These are phyloP conservation scores for Empis stercorea DNA, from an alignment of 2,888 invertebrate species.

Conservation along the genomic window DNA sequence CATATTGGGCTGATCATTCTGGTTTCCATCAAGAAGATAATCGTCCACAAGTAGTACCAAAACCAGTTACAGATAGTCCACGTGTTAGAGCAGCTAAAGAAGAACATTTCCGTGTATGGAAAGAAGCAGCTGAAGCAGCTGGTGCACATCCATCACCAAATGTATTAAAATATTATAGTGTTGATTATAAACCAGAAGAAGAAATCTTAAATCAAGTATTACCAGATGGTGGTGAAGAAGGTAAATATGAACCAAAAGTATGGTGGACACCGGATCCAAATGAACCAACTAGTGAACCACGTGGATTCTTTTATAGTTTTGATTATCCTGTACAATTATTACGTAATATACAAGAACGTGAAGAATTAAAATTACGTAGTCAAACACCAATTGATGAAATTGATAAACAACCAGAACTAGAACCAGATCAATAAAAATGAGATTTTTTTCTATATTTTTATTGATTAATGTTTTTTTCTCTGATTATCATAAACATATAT, in stretches of 20 bases:
- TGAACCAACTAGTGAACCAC: conserved; percentile 44
- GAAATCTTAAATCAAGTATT: conserved; percentile 3
- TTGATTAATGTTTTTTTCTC: neutral
- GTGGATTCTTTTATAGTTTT: conserved; percentile 61
- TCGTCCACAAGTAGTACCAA: conserved; percentile 47
- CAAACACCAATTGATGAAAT: conserved; percentile 2
- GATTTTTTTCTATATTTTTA: too few species aligned
- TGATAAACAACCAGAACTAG: neutral
- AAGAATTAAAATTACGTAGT: conserved; percentile 26
- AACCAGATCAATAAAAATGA: neutral
- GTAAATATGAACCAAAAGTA: conserved; percentile 23
- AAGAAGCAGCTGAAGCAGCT: conserved; percentile 46
- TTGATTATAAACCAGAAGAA: conserved; percentile 8
- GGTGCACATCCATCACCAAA: conserved; percentile 36
- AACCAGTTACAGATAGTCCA: conserved; percentile 53
- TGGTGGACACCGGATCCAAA: conserved; percentile 34
- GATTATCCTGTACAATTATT: conserved; percentile 48
- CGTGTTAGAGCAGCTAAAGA: conserved; percentile 57
- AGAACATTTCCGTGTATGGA: conserved; percentile 54
- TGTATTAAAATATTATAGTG: conserved; percentile 18
- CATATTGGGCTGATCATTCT: conserved; percentile 59
- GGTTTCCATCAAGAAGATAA: conserved; percentile 73
- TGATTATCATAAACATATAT: too few species aligned
- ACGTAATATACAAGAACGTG: conserved; percentile 31
- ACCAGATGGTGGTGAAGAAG: conserved; percentile 26